Percentiles rank a stretch among this genome's conserved stretches.
Evolutionary conservation across 1,140 invertebrate species (phyloP).

Genomic region (Bombus fervidus): DNA sequence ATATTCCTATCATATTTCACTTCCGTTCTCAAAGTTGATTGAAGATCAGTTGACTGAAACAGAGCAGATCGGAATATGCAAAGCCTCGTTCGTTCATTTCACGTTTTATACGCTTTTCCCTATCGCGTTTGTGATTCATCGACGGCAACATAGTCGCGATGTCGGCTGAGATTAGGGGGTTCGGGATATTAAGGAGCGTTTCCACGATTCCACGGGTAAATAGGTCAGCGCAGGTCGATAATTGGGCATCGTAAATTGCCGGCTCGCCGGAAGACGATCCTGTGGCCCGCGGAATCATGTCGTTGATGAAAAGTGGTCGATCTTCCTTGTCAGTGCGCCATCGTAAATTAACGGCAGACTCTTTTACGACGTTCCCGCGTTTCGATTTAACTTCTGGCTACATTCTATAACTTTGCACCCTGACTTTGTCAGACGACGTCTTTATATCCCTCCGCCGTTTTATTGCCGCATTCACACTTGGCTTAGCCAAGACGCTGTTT

Average conservation of each 20-base stretch:
- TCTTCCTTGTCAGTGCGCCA: conserved; percentile 15
- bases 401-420: conserved; percentile 29
- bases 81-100: neutral
- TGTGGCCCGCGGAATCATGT: neutral
- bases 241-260: conserved; percentile 41
- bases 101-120: neutral
- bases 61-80: neutral
- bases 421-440: conserved; percentile 33
- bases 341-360: conserved; percentile 55
- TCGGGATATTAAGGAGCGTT: neutral
- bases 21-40: neutral
- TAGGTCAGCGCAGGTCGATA: conserved; percentile 40
- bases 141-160: neutral
- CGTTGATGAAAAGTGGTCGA: conserved; percentile 33
- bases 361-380: conserved; percentile 46
- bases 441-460: conserved; percentile 40
- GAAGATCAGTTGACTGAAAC: neutral
- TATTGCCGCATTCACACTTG: neutral
- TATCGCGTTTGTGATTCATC: neutral
- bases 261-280: conserved; percentile 8
- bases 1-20: too few relatives aligned
- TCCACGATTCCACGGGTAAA: conserved; percentile 19
- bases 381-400: conserved; percentile 37
- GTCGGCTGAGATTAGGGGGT: conserved; percentile 10
- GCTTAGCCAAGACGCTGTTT: neutral